Evolutionary conservation across 2,888 invertebrate genomes (phyloP).

Genomic region (Nemurella pictetii): DNA sequence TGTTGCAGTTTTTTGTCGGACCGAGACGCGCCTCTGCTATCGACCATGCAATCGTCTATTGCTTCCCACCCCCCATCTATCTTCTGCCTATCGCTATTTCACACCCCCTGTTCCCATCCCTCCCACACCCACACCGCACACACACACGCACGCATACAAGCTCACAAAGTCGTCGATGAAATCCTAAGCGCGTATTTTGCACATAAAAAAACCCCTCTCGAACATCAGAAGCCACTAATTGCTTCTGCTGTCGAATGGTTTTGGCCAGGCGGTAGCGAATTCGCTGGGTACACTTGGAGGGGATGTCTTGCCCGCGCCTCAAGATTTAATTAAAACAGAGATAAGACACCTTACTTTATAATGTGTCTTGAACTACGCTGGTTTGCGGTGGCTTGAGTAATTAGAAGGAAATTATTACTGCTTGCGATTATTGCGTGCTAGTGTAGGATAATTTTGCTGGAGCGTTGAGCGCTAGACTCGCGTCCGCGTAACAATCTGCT

Average conservation of each 20-base stretch:
- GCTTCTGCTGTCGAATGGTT: background rate
- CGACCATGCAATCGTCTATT: slow-evolving; percentile 11
- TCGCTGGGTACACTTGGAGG: background rate
- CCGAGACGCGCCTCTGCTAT: background rate
- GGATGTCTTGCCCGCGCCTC: background rate
- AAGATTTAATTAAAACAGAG: slow-evolving; percentile 7
- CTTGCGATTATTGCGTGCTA: background rate
- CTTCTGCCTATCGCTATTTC: background rate
- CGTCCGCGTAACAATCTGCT: no score
- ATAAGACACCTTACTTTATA: slow-evolving; percentile 14
- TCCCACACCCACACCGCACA: no score
- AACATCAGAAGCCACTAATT: slow-evolving; percentile 17
- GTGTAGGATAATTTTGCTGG: background rate
- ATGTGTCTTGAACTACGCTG: background rate
- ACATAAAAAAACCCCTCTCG: background rate
- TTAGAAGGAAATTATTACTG: background rate
- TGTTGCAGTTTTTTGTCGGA: slow-evolving; percentile 22
- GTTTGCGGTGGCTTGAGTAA: background rate
- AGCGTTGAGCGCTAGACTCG: no score
- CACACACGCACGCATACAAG: background rate
- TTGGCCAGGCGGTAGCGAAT: background rate
- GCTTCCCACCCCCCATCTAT: slow-evolving; percentile 16
- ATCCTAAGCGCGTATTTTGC: background rate
- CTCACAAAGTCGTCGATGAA: background rate
- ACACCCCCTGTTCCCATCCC: background rate